Conservation (phyloP, 2,797 vertebrate species). For the Cyprinodon diabolis region DNA sequence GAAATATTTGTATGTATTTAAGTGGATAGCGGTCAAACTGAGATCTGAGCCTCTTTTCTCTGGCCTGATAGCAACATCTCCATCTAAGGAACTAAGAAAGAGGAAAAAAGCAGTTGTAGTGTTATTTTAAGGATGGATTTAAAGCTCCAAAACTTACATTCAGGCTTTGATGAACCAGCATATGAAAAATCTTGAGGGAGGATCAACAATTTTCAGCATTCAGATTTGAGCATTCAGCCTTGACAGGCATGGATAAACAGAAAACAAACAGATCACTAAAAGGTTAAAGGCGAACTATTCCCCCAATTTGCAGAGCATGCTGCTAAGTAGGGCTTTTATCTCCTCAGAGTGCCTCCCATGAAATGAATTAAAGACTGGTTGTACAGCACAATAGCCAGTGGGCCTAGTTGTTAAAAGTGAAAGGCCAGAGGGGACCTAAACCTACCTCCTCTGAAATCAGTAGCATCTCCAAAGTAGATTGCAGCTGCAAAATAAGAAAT, state of each 20-base stretch:
- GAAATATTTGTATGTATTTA: no score
- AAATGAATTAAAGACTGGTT: constrained; percentile 64
- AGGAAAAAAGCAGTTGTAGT: background rate
- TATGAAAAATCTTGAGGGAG: constrained; percentile 19
- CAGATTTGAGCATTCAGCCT: constrained; percentile 41
- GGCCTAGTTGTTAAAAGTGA: constrained; percentile 44
- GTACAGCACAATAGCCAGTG: constrained; percentile 48
- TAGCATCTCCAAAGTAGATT: constrained; percentile 16
- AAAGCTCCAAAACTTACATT: background rate
- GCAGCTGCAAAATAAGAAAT: background rate
- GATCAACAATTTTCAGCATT: background rate
- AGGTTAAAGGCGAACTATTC: constrained; percentile 65
- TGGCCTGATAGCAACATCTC: background rate
- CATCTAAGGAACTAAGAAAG: background rate
- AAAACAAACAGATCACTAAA: constrained; percentile 69
- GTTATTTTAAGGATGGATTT: background rate
- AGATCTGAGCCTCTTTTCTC: background rate
- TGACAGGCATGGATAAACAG: constrained; percentile 72
- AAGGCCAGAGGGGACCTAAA: constrained; percentile 39
- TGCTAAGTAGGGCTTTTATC: constrained; percentile 39
- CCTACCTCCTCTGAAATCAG: constrained; percentile 16
- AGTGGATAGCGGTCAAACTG: background rate
- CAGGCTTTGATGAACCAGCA: background rate
- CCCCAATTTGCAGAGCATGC: constrained; percentile 47
- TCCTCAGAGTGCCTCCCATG: constrained; percentile 36